A percentile compares a stretch with the other conserved stretches of the same genome.
phyloP scores from a whole-genome alignment of 2,113 vertebrate species.

The Scophthalmus maximus region DNA sequence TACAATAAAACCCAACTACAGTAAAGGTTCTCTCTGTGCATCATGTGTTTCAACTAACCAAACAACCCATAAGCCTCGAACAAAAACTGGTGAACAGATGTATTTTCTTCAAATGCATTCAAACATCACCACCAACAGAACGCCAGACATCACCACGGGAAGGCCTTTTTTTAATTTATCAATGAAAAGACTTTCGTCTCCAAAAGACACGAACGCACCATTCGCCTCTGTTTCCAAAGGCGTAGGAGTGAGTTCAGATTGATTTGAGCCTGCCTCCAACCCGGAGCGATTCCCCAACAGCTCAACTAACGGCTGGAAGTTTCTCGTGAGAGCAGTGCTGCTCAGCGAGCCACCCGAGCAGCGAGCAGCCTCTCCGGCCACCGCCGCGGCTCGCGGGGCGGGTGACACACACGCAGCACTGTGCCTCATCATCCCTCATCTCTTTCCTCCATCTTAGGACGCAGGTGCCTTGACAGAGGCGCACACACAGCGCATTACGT shows the following conservation, averaged over 20 bases:
- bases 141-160: neutral
- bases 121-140: neutral
- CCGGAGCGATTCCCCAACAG: neutral
- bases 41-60: neutral
- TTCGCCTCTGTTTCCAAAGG: neutral
- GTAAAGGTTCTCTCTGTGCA: neutral
- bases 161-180: neutral
- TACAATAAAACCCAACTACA: neutral
- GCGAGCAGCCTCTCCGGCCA: neutral
- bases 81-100: neutral
- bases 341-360: no score
- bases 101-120: neutral
- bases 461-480: slow-evolving; percentile 81
- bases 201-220: no score
- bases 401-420: slow-evolving; percentile 58
- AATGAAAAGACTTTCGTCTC: neutral
- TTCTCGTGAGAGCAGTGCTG: neutral
- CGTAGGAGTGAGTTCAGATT: neutral
- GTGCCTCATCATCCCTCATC: slow-evolving; percentile 71
- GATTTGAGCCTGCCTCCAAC: neutral
- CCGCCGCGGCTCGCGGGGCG: slow-evolving; percentile 31
- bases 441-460: slow-evolving; percentile 85
- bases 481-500: slow-evolving; percentile 68
- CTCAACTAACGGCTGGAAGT: slow-evolving; percentile 18
- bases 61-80: neutral